Evolutionary conservation across 2,113 vertebrate genomes (phyloP).

Genomic region (Chelonoidis abingdonii): DNA sequence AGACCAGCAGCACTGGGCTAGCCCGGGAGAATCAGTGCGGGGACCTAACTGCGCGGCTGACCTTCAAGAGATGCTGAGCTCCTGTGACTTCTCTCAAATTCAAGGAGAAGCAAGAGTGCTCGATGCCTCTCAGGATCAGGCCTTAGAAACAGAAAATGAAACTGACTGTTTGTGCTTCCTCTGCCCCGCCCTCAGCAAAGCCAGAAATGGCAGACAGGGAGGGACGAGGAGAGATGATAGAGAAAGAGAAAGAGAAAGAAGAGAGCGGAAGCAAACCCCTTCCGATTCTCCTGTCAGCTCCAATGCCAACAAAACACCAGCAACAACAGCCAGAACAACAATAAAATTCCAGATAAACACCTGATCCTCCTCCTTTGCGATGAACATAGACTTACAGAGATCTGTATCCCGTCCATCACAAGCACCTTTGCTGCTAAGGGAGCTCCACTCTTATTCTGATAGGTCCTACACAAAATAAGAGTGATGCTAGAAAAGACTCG

Average conservation of each 20-base stretch:
- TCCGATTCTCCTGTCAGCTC: too few relatives aligned
- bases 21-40: neutral
- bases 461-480: neutral
- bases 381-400: conserved; percentile 39
- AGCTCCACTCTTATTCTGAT: accelerated
- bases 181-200: neutral
- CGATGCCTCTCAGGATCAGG: neutral
- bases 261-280: too few relatives aligned
- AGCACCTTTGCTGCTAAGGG: neutral
- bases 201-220: neutral
- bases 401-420: neutral
- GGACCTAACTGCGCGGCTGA: neutral
- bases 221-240: too few relatives aligned
- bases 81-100: neutral
- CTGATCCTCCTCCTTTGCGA: conserved; percentile 40
- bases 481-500: neutral
- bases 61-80: neutral
- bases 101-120: neutral
- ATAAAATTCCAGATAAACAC: neutral
- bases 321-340: neutral
- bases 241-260: too few relatives aligned
- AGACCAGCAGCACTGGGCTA: neutral
- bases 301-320: too few relatives aligned
- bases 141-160: neutral
- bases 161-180: neutral